Conservation (phyloP, 2,113 vertebrate genomes). For the Vicugna pacos region DNA sequence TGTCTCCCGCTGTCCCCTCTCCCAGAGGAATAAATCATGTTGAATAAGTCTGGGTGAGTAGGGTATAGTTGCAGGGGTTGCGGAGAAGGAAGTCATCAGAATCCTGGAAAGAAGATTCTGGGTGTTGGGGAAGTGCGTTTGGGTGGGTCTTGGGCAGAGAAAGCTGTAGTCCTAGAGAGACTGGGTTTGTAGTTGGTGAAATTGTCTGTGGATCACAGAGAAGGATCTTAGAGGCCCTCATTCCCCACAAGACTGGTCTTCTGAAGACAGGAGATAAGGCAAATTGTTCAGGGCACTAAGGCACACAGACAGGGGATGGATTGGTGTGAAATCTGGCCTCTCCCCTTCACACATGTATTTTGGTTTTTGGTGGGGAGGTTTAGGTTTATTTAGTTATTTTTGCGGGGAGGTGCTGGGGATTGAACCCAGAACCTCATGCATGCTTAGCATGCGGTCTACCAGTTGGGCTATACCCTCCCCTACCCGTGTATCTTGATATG, state of each 20-base stretch:
- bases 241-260: not conserved
- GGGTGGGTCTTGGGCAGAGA: not conserved
- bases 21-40: constrained; percentile 74
- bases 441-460: too few species aligned
- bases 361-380: too few species aligned
- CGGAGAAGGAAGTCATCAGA: not conserved
- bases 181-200: not conserved
- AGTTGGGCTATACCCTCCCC: too few species aligned
- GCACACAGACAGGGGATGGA: not conserved
- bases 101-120: not conserved
- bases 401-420: too few species aligned
- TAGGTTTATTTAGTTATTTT: too few species aligned
- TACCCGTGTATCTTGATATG: too few species aligned
- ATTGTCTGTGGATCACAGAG: not conserved
- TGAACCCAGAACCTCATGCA: too few species aligned
- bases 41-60: not conserved
- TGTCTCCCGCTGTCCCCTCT: not conserved
- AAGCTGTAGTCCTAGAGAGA: not conserved
- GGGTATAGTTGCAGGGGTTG: not conserved
- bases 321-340: not conserved
- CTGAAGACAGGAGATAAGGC: not conserved
- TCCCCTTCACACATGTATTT: too few species aligned
- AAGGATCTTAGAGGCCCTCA: not conserved
- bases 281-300: not conserved
- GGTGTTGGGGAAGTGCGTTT: not conserved